These are phyloP conservation scores for Pachydiplax longipennis DNA, from an alignment of 2,888 invertebrate species.

Conservation along the genomic window DNA sequence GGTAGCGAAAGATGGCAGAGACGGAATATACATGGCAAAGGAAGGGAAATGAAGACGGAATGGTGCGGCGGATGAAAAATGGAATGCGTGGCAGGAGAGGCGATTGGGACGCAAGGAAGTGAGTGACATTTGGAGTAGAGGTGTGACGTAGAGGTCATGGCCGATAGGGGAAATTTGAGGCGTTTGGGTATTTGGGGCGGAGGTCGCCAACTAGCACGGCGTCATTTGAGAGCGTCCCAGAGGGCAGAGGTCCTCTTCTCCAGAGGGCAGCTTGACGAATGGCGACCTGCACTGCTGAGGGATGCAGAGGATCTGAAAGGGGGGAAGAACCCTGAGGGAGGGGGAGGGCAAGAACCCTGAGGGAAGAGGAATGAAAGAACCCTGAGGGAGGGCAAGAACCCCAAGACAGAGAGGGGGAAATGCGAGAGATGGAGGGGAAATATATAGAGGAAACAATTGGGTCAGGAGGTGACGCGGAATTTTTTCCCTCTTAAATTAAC, in stretches of 20 bases:
- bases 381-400: background rate
- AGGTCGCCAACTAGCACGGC: background rate
- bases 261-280: background rate
- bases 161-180: background rate
- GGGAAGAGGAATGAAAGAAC: background rate
- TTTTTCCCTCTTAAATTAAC: background rate
- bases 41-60: background rate
- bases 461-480: constrained; percentile 16
- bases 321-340: background rate
- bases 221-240: constrained; percentile 28
- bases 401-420: background rate
- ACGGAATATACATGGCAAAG: background rate
- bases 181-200: background rate
- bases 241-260: background rate
- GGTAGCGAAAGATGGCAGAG: background rate
- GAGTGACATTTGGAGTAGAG: background rate
- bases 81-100: background rate
- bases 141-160: too few species aligned
- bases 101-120: background rate
- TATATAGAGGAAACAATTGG: constrained; percentile 22
- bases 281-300: background rate
- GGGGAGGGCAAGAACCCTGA: background rate
- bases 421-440: background rate
- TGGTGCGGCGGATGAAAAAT: background rate
- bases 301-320: background rate